Evolutionary conservation across 2,113 vertebrate species (phyloP), one percentile per base, ranked within the genome.

Genomic region (Bos indicus): DNA sequence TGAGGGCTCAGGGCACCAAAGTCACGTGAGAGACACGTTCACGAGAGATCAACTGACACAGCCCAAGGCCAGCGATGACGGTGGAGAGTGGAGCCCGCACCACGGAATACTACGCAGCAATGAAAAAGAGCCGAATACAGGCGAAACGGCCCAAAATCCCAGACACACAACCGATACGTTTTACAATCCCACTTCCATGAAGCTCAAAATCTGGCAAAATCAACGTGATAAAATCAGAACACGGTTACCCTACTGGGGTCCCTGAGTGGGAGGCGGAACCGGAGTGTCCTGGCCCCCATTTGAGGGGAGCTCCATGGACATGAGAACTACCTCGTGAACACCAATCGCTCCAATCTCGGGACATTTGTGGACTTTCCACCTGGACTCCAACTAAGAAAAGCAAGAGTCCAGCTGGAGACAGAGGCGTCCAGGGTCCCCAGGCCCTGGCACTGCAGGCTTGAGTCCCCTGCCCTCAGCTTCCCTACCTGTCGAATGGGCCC

Each of bases 21-120:
- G 40, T 33, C 2, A 7, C 1, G 2, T 0, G 13, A 0, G 4
- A 52, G 54, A 43, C 54, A 21, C 0, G 1, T 46, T 48, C 19
- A 14, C 1, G 3, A 30, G 7, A 48, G 48, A 5, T 2, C 62
- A 23, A 3, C 36, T 4, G 12, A 8, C 0, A 7, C 0, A 21
- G 13, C 40, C 26, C 30, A 1, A 3, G 33, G 56, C 28, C 1
- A 0, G 54, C 11, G 3, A 0, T 0, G 5, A 2, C 28, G 1
- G 19, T 4, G 33, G 40, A 3, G 2, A 1, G 6, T 1, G 5
- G 26, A 0, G 21, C 6, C 5, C n/a, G 0, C 0, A 0, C 0
- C 0, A 0, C 14, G 10, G 82, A 91, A 4, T 3, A 17, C 30
- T 26, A 60, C 0, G 1, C 60, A 83, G 83, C 60, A 1, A 1